Evolutionary conservation across 2,797 vertebrate genomes (phyloP), one percentile per base, ranked within the genome.

Genomic region (Sebastes nivosus): DNA sequence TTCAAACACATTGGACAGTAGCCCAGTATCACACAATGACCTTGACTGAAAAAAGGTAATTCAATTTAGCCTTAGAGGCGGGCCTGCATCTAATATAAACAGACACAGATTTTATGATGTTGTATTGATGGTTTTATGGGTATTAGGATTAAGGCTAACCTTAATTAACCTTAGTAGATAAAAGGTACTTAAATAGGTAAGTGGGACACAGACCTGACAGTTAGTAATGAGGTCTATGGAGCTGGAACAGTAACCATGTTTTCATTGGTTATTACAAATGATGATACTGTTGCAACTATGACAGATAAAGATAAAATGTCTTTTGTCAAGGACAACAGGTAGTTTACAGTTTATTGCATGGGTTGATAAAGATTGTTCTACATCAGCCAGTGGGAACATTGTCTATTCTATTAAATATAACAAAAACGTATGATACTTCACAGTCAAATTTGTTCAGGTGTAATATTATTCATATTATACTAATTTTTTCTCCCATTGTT

Each of bases 11-110:
- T 77, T 88, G 81, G 79, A 80, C 36, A 38, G 50, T 38, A 64
- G 79, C 78, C 78, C 24, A 25, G 68, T 57, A 68, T 73, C 64
- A 64, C 27, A 73, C 59, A 67, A 25, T 71, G 78, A 85, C 75
- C 83, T 80, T 83, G 67, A 67, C 64, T 77, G 20, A 66, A 75
- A 58, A 59, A 20, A 61, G 24, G 25, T 30, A 69, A 69, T 60
- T 75, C 3, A 5, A 22, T 81, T 81, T 69, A 54, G 20, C 9
- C 27, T 76, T 16, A 0, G 10, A 54, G 68, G 18, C 59, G 20
- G 63, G 22, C 16, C 22, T 66, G 58, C 24, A 75, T 68, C 67
- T 29, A 71, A 27, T 61, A 65, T 60, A 10, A 60, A 30, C 22
- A 46, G 60, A 54, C 20, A 55, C 18, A 20, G 50, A 63, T 68